Percentiles rank a stretch among this genome's conserved stretches.
phyloP scores from a whole-genome alignment of 2,888 invertebrate genomes.

The Campaea margaritaria region DNA sequence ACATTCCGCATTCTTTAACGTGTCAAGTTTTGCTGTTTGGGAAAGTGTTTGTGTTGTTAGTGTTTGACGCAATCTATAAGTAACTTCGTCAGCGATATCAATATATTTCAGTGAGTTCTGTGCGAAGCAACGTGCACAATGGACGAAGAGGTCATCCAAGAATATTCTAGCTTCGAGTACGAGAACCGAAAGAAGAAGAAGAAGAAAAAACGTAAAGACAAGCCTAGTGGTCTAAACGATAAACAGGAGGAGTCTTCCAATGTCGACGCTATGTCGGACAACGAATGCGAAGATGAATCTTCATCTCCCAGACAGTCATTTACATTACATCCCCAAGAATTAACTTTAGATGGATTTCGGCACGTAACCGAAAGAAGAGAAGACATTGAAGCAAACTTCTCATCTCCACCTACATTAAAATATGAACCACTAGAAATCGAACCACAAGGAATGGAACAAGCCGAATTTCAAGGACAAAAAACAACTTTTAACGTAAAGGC shows the following conservation, averaged over 20 bases:
- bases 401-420: slow-evolving; percentile 4
- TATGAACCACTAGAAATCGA: not conserved
- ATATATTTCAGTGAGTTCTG: not conserved
- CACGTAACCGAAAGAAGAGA: not conserved
- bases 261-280: slow-evolving; percentile 1
- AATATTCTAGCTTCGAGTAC: slow-evolving; percentile 17
- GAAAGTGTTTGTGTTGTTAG: not conserved
- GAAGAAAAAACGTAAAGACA: slow-evolving; percentile 30
- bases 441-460: not conserved
- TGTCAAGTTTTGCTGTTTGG: not conserved
- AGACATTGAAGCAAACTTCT: not conserved
- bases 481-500: slow-evolving; percentile 39
- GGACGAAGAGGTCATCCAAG: slow-evolving; percentile 8
- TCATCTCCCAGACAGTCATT: too few relatives aligned
- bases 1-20: not conserved
- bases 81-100: not conserved
- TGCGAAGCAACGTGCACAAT: slow-evolving; percentile 9
- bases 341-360: slow-evolving; percentile 7
- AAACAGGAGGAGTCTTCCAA: slow-evolving; percentile 13
- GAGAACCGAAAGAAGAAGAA: slow-evolving; percentile 34
- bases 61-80: not conserved
- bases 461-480: not conserved
- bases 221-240: slow-evolving; percentile 1
- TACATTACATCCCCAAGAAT: not conserved
- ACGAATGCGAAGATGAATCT: not conserved